Evolutionary conservation across 1,140 invertebrate genomes (phyloP).

Genomic region (Druon quercuslanigerum): DNA sequence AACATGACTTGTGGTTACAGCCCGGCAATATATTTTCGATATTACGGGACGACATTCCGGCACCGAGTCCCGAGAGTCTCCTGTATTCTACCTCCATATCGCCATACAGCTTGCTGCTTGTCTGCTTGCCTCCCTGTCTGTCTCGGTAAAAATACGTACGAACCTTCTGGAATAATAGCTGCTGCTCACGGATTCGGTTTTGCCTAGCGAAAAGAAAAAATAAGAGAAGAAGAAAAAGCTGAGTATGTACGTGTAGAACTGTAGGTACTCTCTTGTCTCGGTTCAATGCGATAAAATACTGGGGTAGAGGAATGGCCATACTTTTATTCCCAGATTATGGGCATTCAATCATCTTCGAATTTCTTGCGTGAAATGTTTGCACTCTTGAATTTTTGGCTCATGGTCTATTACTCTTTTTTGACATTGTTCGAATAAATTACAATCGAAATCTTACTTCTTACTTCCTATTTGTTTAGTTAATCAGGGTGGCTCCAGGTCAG

Average conservation of each 20-base stretch:
- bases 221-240: neutral
- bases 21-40: constrained; percentile 68
- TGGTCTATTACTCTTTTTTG: neutral
- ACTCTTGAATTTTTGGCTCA: neutral
- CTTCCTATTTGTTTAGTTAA: too few relatives aligned
- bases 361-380: neutral
- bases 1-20: constrained; percentile 71
- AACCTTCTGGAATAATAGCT: constrained; percentile 50
- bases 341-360: constrained; percentile 8
- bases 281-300: constrained; percentile 1
- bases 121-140: constrained; percentile 32
- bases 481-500: too few relatives aligned
- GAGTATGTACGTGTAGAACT: neutral
- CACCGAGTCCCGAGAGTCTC: constrained; percentile 55
- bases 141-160: constrained; percentile 50
- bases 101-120: constrained; percentile 35
- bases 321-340: neutral
- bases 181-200: constrained; percentile 39
- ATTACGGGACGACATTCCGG: constrained; percentile 68
- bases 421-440: too few relatives aligned
- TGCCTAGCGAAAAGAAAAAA: constrained; percentile 1
- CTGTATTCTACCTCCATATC: constrained; percentile 60
- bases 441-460: too few relatives aligned
- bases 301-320: neutral
- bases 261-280: constrained; percentile 4